Base-by-base conservation (phyloP, 2,113 vertebrate genomes). In the Neogobius melanostomus region DNA sequence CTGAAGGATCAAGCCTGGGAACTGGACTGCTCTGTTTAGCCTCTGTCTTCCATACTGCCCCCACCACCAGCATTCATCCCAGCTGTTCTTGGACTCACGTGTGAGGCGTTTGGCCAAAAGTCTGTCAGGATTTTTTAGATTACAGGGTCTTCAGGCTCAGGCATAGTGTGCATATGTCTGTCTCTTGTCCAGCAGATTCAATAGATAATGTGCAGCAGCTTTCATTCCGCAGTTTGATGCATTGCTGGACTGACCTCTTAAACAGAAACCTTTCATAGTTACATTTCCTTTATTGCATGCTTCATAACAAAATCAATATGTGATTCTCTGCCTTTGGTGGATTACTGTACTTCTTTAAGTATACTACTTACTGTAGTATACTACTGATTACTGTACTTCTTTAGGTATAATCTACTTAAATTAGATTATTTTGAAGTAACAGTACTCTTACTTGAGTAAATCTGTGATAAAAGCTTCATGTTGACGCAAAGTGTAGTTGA, bases 21-120 rank as follows among this genome's bases (percentile, higher is more conserved):
- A 92, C 83, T 81, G 74, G 79, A 75, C 71, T 76, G 56, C 62
- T 72, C 45, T 66, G 71, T 65, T 74, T 82, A 85, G 76, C 71
- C 68, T 83, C 73, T 51, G 61, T 63, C 68, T 57, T 74, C 47
- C 75, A 56, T 45, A 56, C 47, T 62, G 54, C 73, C 71, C 48
- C 52, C 73, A 21, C 52, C 16, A n/a, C 52, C 52, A 54, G 14
- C 51, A 68, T 76, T 57, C 71, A 68, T 86, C 78, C 28, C 90
- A 90, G 90, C 87, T 91, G 87, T 87, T 92, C 61, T 69, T 73
- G 15, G 43, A 57, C 83, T 92, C 89, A 91, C 83, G 75, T 92
- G 91, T 71, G 75, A 74, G 83, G 81, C 67, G 7, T 36, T 49
- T 50, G 17, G 90, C 91, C 93, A 93, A 84, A 85, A 75, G 59